Evolutionary conservation across 1,140 invertebrate species (phyloP).

Genomic region (Macrobrachium nipponense): DNA sequence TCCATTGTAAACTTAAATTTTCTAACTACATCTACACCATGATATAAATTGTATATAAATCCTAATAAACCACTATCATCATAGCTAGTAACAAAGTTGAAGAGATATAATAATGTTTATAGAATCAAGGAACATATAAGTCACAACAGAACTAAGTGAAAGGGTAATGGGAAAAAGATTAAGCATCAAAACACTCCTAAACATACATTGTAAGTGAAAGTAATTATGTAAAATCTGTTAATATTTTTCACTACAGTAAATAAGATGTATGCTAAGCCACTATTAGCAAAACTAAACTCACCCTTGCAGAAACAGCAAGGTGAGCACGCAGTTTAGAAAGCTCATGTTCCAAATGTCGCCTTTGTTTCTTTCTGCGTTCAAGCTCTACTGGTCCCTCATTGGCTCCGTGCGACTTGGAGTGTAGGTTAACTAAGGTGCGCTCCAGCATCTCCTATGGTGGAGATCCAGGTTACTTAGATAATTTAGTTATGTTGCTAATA

Average conservation of each 20-base stretch:
- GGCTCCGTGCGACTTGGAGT: conserved; percentile 75
- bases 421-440: conserved; percentile 78
- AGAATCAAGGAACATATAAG: too few relatives aligned
- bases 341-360: conserved; percentile 82
- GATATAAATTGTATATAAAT: too few relatives aligned
- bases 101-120: too few relatives aligned
- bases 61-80: too few relatives aligned
- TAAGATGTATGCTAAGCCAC: neutral
- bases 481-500: conserved; percentile 2
- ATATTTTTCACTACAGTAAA: neutral
- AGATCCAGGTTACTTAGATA: conserved; percentile 40
- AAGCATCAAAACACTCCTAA: too few relatives aligned
- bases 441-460: conserved; percentile 78
- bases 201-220: too few relatives aligned
- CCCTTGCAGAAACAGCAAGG: conserved; percentile 90
- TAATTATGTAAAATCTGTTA: neutral
- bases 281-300: conserved; percentile 68
- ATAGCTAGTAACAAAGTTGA: too few relatives aligned
- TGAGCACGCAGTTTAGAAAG: conserved; percentile 84
- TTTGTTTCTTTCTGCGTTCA: conserved; percentile 79
- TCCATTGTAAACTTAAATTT: too few relatives aligned
- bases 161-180: too few relatives aligned
- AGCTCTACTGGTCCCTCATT: conserved; percentile 76
- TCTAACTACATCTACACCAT: too few relatives aligned
- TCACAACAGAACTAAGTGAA: too few relatives aligned